These are phyloP conservation scores for Ictidomys tridecemlineatus DNA, from an alignment of 2,113 vertebrate genomes.

Conservation along the genomic window DNA sequence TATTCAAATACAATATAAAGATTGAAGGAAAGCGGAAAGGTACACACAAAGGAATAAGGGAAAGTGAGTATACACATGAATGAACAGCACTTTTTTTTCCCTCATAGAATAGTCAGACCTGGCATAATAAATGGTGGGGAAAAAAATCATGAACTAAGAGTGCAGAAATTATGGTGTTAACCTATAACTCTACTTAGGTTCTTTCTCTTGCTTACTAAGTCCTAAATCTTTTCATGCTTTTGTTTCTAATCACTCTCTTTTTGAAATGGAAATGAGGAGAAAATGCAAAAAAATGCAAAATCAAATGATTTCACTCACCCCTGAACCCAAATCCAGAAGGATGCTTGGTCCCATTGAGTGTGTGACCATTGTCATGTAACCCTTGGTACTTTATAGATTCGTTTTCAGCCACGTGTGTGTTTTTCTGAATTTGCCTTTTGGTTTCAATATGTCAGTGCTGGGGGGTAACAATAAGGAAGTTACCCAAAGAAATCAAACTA, in stretches of 20 bases:
- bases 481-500: neutral
- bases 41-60: neutral
- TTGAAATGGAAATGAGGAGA: neutral
- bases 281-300: neutral
- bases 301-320: neutral
- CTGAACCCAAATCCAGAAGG: neutral
- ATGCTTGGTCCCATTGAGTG: accelerated
- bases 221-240: neutral
- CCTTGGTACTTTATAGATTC: neutral
- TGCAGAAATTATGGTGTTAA: neutral
- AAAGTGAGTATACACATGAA: neutral
- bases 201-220: neutral
- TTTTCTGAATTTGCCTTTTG: neutral
- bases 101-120: neutral
- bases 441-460: neutral
- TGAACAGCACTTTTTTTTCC: neutral
- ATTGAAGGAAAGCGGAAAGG: neutral
- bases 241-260: neutral
- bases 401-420: neutral
- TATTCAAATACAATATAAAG: neutral
- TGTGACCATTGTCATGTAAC: neutral
- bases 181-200: neutral
- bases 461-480: neutral
- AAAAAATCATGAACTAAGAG: neutral
- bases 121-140: neutral